Conservation (phyloP, 2,797 vertebrate genomes). For the Peromyscus attwateri region DNA sequence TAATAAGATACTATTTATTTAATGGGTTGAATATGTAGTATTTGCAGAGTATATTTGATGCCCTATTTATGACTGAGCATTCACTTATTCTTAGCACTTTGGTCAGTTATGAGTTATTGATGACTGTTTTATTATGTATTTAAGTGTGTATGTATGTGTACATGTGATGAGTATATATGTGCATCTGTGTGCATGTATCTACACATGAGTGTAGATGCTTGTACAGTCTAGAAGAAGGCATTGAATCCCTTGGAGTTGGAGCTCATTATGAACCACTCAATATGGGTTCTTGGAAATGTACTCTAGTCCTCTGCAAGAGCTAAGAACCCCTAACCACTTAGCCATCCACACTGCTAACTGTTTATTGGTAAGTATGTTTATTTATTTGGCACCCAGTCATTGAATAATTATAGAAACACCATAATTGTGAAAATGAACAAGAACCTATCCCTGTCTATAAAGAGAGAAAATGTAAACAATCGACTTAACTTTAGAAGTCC, state of each 20-base stretch:
- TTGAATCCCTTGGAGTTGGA: background rate
- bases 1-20: background rate
- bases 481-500: background rate
- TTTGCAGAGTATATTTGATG: background rate
- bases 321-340: background rate
- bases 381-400: background rate
- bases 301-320: background rate
- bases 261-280: background rate
- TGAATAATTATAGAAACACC: background rate
- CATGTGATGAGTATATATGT: background rate
- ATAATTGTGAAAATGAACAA: background rate
- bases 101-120: background rate
- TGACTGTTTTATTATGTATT: background rate
- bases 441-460: background rate
- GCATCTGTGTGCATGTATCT: too few species aligned
- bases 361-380: slow-evolving; percentile 16
- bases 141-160: background rate
- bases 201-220: background rate
- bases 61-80: background rate
- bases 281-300: background rate
- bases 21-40: background rate
- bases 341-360: background rate
- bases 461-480: background rate
- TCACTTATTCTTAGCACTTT: background rate
- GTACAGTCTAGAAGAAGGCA: background rate